Base-by-base conservation (phyloP, 2,113 vertebrate genomes). In the Balaeniceps rex region DNA sequence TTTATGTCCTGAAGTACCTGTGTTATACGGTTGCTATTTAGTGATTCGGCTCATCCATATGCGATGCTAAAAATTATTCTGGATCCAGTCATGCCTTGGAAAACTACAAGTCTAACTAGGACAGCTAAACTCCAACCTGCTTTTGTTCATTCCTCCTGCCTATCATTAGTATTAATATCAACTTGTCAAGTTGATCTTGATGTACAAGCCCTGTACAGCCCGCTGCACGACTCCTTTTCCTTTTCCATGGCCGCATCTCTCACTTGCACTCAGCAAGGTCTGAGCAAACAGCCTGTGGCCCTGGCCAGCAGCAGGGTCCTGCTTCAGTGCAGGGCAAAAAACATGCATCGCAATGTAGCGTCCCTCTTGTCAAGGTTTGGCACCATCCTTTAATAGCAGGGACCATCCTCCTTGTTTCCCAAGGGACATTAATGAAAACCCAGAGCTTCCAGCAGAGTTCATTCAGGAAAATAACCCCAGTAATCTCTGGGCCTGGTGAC, bases 81-180 rank as follows among this genome's bases (percentile, higher is more conserved):
- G 58, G 33, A 92, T 88, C 75, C 58, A 92, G 88, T 83, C 75
- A 40, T 51, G 66, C 82, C 78, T 93, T 36, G 44, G 40, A 75
- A 93, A 87, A 76, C 65, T 85, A 44, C 74, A 79, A 76, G 66
- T 72, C 66, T 97, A 96, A 96, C 78, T 95, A 93, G 96, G 91
- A 69, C 91, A 96, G 89, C 84, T 79, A 46, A 94, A 47, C 65
- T 81, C 87, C 60, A 96, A 76, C 81, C 78, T 79, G 74, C 87
- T 95, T 94, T 89, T 94, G 72, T 95, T 94, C 89, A 16, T 68
- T 70, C 57, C 90, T 87, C 87, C 72, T 92, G 72, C 64, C 80
- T 95, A n/a, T 87, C 87, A 78, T 88, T 87, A 84, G 80, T 55
- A 46, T 81, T 92, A 94, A 92, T 95, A 84, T 33, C 88, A 66